Evolutionary conservation across 2,888 invertebrate genomes (phyloP).

Genomic region (Chymomyza procnemis): DNA sequence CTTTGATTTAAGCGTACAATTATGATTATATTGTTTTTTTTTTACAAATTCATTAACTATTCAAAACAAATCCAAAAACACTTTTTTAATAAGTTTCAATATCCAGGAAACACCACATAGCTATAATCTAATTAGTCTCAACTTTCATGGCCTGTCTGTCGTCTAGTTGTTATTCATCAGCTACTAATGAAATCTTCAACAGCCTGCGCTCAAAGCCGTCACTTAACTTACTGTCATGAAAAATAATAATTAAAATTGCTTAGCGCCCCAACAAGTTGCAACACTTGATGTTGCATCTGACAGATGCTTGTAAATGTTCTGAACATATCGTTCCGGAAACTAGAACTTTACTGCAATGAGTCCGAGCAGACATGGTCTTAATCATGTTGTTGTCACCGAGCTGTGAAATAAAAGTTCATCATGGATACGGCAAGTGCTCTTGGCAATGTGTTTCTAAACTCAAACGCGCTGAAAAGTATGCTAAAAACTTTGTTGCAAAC

Average conservation of each 20-base stretch:
- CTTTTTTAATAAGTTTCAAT: no score
- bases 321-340: not conserved
- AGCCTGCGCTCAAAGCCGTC: not conserved
- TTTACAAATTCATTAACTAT: no score
- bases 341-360: not conserved
- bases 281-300: not conserved
- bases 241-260: not conserved
- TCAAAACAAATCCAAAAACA: no score
- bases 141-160: not conserved
- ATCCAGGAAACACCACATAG: no score
- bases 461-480: constrained; percentile 1
- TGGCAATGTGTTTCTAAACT: not conserved
- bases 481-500: not conserved
- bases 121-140: not conserved
- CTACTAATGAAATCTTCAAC: not conserved
- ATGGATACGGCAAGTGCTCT: not conserved
- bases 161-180: not conserved
- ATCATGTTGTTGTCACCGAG: not conserved
- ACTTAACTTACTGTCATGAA: not conserved
- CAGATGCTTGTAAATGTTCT: not conserved
- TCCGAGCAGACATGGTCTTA: not conserved
- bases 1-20: no score
- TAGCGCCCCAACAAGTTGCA: not conserved
- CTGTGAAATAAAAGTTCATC: not conserved
- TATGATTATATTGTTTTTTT: no score